Evolutionary conservation across 2,113 vertebrate genomes (phyloP), one percentile per base, ranked within the genome.

Genomic region (Ammodytes dubius): DNA sequence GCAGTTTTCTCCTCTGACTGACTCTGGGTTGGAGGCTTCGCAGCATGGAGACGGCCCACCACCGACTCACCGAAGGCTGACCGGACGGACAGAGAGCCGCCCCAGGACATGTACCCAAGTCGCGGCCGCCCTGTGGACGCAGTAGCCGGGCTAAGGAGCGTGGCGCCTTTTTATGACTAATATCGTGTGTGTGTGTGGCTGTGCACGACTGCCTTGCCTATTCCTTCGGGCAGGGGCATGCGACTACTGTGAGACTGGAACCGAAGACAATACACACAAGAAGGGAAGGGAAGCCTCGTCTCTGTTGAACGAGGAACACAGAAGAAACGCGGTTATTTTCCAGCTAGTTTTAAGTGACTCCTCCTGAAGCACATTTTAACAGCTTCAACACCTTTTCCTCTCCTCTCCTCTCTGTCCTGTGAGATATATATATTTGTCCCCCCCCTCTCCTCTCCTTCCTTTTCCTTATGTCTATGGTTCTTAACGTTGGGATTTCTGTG

Each of bases 401-500:
- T 27, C 27, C 27, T 27, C 27, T 27, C 27, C 27, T 27, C 87
- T 84, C 87, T 91, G 88, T 85, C 74, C 58, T 75, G 68, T 74
- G 45, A 87, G 73, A 74, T 42, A 27, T 27, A 27, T 27, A 27
- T 27, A 27, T 82, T 42, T 76, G 60, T 76, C 83, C 82, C 83
- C 76, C 85, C 57, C 81, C 84, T 11, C 27, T 27, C 27, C 27
- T 27, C 79, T n/a, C n/a, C n/a, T n/a, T n/a, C n/a, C n/a, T 81
- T 80, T 86, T 85, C 81, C 72, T 82, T 70, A 88, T 77, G 85
- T 86, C 84, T 88, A 77, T 77, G 77, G 52, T 73, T 93, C 94
- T 94, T 96, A 96, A 27, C 27, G 2, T 93, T 92, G 91, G 93
- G 93, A 90, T 95, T 94, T 95, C 93, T 95, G 93, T 96, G 96